Percentiles rank a stretch among this genome's conserved stretches.
These are phyloP conservation scores for Drosophila bifasciata DNA, from an alignment of 1,140 invertebrate genomes.

Conservation along the genomic window DNA sequence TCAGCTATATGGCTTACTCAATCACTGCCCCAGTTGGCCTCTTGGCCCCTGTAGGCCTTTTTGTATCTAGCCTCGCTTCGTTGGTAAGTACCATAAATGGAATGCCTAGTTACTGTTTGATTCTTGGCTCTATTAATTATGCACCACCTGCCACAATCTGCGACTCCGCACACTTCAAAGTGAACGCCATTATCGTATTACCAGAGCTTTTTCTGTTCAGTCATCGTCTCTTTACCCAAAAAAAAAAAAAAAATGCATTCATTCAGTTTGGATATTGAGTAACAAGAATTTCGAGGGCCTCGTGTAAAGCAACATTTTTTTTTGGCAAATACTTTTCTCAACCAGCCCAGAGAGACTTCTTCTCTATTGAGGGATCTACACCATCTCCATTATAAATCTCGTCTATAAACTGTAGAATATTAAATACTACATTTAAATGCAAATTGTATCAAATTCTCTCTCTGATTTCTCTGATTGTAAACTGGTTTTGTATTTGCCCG, in stretches of 20 bases:
- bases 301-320: slow-evolving; percentile 2
- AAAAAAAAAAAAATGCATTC: slow-evolving; percentile 55
- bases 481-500: slow-evolving; percentile 29
- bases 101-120: neutral
- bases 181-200: slow-evolving; percentile 52
- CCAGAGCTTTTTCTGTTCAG: slow-evolving; percentile 51
- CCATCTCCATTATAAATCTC: no score
- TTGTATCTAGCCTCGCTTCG: slow-evolving; percentile 1
- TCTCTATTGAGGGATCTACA: no score
- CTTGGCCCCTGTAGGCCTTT: slow-evolving; percentile 8
- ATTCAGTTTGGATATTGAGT: slow-evolving; percentile 39
- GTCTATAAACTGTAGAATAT: no score
- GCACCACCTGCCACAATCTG: slow-evolving; percentile 42
- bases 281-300: slow-evolving; percentile 53
- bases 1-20: slow-evolving; percentile 13
- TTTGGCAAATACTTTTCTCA: no score
- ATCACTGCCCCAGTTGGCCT: slow-evolving; percentile 39
- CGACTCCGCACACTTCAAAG: slow-evolving; percentile 32
- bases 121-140: slow-evolving; percentile 45
- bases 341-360: no score
- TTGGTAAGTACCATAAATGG: neutral
- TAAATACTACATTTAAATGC: slow-evolving; percentile 5
- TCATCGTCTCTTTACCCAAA: slow-evolving; percentile 54
- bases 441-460: slow-evolving; percentile 11
- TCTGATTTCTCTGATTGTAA: slow-evolving; percentile 2